Evolutionary conservation across 2,888 invertebrate genomes (phyloP), one percentile per base, ranked within the genome.

Genomic region (Brachyptera risi): DNA sequence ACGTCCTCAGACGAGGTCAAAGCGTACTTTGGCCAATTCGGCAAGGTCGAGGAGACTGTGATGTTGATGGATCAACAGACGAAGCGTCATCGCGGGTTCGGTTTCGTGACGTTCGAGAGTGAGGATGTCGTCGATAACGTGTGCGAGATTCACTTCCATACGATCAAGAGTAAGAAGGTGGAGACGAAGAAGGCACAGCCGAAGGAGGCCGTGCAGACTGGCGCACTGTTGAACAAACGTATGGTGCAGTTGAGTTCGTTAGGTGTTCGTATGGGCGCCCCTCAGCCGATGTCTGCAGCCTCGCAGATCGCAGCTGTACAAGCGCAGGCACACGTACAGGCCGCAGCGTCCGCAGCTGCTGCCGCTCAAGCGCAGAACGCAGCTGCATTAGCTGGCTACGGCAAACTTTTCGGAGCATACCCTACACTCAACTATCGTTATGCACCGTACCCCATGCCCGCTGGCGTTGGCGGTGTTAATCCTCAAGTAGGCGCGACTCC

Each of bases 21-120:
- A 75, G 88, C 89, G 37, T 93, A 92, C 76, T 93, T 93, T 81
- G 86, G 86, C 67, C 92, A 92, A 76, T 93, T 92, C 75, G 93
- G 93, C 17, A 87, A 88, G 72, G 92, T 92, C 19, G 92, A 92
- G 73, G 93, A 93, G 76, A 91, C 92, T 26, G 92, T 92, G 17
- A 92, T 93, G 92, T 81, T 93, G 68, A 93, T 93, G 92, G 92
- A 93, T 74, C 92, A 93, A 77, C 92, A 93, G 76, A 93, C 93
- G 27, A 92, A 92, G 72, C 85, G 93, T 61, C 92, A 93, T 74
- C 83, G 93, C 59, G 93, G 93, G 65, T 93, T 93, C 74, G 93
- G 92, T 37, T 93, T 93, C 76, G 92, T 93, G 63, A 93, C 92
- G 40, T 93, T 93, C 76, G 92, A 92, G 74, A 90, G 88, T 69